Base-by-base conservation (phyloP, 2,113 vertebrate genomes). In the Caretta caretta region DNA sequence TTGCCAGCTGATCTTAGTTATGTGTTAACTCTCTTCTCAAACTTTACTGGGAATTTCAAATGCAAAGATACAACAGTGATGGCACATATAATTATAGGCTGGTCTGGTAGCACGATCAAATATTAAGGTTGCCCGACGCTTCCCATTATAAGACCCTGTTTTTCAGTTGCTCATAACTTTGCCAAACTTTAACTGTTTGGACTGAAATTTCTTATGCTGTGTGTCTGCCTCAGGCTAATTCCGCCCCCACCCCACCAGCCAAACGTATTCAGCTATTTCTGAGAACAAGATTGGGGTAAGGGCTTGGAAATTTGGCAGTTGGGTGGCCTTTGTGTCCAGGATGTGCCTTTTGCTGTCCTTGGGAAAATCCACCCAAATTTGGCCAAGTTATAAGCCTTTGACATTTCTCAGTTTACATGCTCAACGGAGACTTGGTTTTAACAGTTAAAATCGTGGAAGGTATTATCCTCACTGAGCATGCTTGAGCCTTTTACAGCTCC, bases 391-490 rank as follows among this genome's bases (percentile, higher is more conserved):
- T 86, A 76, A 83, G 22, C 42, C 91, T 92, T 85, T 80, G 19
- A 87, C 85, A 80, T 4, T 48, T 22, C 56, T 31, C 17, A 53
- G 51, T 86, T 48, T 42, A 84, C 53, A 46, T 3, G 4, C 50
- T 89, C 85, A 76, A 14, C 4, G 65, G 56, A 89, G 80, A 48
- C n/a, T 59, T 84, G n/a, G 17, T 82, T 11, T 19, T 35, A 62
- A 31, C 13, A 69, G 31, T 76, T 90, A 59, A 84, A 59, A 84
- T 83, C 51, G 12, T 5, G 59, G 49, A 6, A 93, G 69, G 29
- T 16, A 1, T 85, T 92, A 25, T 56, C 54, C 29, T 16, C 25
- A 14, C 10, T 1, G 0, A 62, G 17, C 2, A 1, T 24, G 22
- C 27, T 87, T 25, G 57, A 24, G 22, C 54, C 54, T 56, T 24